Evolutionary conservation across 2,113 vertebrate species (phyloP).

Genomic region (Chloroceryle aenea): DNA sequence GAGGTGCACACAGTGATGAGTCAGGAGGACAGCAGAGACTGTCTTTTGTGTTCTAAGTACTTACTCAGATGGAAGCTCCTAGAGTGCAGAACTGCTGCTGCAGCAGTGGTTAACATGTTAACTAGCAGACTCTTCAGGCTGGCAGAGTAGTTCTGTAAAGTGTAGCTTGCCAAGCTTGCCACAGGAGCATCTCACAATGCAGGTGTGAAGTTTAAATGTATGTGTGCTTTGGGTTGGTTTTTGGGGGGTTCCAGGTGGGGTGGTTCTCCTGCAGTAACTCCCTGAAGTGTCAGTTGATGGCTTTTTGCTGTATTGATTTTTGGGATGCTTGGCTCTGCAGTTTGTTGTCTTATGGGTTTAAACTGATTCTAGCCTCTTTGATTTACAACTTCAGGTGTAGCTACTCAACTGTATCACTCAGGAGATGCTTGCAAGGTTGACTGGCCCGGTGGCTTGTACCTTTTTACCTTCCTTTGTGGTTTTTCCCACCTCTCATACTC

Average conservation of each 20-base stretch:
- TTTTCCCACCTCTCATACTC: background rate
- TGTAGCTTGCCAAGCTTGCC: background rate
- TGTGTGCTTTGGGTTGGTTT: background rate
- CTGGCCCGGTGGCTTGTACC: background rate
- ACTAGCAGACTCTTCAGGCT: background rate
- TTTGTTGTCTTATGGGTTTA: background rate
- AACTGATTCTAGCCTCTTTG: background rate
- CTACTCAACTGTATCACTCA: background rate
- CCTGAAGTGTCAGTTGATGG: background rate
- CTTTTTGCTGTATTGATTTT: background rate
- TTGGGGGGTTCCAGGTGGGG: fast-evolving
- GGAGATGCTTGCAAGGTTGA: background rate
- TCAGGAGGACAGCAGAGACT: no score
- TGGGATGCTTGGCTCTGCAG: background rate
- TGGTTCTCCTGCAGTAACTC: background rate
- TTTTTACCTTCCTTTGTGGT: background rate
- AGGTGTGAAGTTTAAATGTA: background rate
- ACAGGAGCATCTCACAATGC: background rate
- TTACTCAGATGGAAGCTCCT: no score
- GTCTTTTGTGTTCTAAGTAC: no score
- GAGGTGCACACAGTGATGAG: no score
- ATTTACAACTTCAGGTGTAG: background rate
- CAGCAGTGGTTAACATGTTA: no score
- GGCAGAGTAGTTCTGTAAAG: background rate
- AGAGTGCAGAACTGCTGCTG: no score